Evolutionary conservation across 2,797 vertebrate species (phyloP).

Genomic region (Benthosema pterotum): DNA sequence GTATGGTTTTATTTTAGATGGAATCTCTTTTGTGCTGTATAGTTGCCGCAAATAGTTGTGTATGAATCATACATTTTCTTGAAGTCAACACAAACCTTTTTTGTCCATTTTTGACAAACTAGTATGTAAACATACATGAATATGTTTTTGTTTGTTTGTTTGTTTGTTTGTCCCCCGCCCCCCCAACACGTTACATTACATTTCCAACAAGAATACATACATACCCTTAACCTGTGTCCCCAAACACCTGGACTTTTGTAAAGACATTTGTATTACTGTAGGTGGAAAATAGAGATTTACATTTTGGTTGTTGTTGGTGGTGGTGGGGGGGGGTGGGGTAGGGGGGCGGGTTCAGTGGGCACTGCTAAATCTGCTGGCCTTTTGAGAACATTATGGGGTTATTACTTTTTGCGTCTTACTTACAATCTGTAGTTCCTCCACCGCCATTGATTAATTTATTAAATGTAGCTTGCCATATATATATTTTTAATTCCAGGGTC

Average conservation of each 20-base stretch:
- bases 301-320: conserved; percentile 69
- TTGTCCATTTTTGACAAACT: conserved; percentile 6
- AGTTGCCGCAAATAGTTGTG: conserved; percentile 42
- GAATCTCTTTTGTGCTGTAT: conserved; percentile 59
- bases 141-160: too few species aligned
- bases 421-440: too few species aligned
- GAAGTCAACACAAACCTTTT: conserved; percentile 38
- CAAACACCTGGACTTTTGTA: conserved; percentile 66
- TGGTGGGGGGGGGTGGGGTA: too few species aligned
- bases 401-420: too few species aligned
- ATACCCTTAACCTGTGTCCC: conserved; percentile 41
- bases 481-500: too few species aligned
- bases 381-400: neutral
- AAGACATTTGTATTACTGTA: conserved; percentile 76
- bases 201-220: conserved; percentile 54
- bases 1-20: conserved; percentile 24
- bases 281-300: conserved; percentile 51
- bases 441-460: too few species aligned
- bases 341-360: too few species aligned
- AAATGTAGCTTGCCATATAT: too few species aligned
- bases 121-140: neutral
- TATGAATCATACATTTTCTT: conserved; percentile 9
- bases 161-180: too few species aligned
- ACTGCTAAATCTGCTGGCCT: neutral
- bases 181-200: conserved; percentile 23